Percentiles rank a stretch among this genome's conserved stretches.
These are phyloP conservation scores for Clitarchus hookeri DNA, from an alignment of 2,888 invertebrate genomes.

Conservation along the genomic window DNA sequence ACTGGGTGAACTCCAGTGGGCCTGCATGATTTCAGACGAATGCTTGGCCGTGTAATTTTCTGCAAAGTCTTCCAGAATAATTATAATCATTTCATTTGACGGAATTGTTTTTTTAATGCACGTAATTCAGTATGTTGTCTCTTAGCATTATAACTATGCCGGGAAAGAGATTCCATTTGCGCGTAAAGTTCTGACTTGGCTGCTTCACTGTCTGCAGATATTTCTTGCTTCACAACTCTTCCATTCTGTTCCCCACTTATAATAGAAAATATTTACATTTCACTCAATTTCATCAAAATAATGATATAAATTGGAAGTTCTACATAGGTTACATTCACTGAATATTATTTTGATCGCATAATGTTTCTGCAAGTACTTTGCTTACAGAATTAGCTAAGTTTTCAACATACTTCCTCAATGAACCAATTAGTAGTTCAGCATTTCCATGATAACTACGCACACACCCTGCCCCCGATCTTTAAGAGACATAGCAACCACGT, in stretches of 20 bases:
- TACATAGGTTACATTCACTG: neutral
- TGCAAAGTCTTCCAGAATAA: neutral
- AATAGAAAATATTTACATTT: neutral
- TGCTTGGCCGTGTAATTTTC: neutral
- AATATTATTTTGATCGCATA: neutral
- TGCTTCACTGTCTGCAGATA: neutral
- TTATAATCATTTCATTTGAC: neutral
- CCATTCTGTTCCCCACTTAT: neutral
- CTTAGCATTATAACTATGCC: neutral
- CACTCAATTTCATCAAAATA: neutral
- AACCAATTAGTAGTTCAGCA: neutral
- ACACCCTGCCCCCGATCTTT: neutral
- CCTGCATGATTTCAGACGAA: neutral
- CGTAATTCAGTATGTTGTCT: neutral
- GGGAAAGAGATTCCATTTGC: no score
- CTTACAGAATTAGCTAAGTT: no score
- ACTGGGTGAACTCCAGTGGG: neutral
- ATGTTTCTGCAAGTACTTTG: no score
- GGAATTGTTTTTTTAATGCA: neutral
- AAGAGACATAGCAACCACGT: neutral
- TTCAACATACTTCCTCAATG: neutral
- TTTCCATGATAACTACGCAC: neutral
- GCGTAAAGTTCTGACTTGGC: neutral
- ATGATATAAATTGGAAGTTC: neutral
- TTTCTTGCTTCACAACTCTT: neutral